phyloP scores from a whole-genome alignment of 2,797 vertebrate genomes.

The Myotis daubentonii region DNA sequence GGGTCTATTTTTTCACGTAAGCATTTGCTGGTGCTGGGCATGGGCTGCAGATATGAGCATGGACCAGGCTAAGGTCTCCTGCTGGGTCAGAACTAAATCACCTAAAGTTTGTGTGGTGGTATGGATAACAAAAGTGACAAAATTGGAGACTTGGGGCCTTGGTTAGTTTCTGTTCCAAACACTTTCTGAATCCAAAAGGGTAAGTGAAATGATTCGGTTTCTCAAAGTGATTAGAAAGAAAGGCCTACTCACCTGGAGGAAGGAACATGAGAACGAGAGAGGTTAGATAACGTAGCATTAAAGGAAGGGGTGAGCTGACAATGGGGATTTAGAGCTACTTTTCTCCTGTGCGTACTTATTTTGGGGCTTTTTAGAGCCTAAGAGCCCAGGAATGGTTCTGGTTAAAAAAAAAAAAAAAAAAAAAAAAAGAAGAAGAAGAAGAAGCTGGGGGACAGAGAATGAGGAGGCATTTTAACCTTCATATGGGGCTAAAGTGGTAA shows the following conservation, averaged over 20 bases:
- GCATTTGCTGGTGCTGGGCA: background rate
- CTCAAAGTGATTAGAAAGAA: background rate
- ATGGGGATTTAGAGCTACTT: background rate
- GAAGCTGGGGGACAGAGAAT: background rate
- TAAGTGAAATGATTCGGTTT: fast-evolving
- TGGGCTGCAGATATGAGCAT: background rate
- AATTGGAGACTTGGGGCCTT: background rate
- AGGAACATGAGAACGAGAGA: background rate
- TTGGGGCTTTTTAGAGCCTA: background rate
- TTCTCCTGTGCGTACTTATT: background rate
- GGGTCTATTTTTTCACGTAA: background rate
- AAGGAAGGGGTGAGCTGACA: background rate
- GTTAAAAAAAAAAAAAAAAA: background rate
- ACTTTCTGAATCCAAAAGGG: background rate
- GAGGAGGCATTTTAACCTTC: background rate
- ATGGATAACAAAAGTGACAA: background rate
- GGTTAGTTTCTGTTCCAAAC: background rate
- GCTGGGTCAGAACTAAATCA: background rate
- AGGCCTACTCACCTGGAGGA: background rate
- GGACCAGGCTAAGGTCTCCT: background rate
- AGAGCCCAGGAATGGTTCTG: background rate
- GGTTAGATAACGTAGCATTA: background rate
- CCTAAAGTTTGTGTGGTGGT: background rate
- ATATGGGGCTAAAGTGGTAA: background rate
- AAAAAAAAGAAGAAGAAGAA: background rate